Evolutionary conservation across 2,113 vertebrate species (phyloP), one percentile per base, ranked within the genome.

Genomic region (Rhinichthys klamathensis): DNA sequence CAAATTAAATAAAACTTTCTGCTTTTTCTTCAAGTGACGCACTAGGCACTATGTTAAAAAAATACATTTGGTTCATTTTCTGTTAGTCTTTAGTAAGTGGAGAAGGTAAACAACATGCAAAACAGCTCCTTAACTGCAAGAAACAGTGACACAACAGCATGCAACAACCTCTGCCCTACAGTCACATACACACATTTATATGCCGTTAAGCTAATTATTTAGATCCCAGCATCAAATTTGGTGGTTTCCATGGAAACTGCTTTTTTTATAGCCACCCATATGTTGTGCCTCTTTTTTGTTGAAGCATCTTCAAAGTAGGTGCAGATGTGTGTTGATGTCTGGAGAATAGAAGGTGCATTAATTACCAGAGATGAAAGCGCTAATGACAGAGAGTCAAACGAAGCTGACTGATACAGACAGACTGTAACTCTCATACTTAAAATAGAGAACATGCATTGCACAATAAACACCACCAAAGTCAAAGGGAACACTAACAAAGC

Each of bases 221-320:
- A 86, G 90, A 83, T 85, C 54, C 58, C 49, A 69, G n/a, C 56
- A 87, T 86, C 75, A 60, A 25, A 82, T 89, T 89, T 85, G 58
- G 90, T 90, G 87, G 91, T 93, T 93, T 89, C 92, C 92, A 91
- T 91, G 91, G 91, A 91, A 91, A 94, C 90, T 0, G 58, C 35
- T 80, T 51, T 51, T 56, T 56, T 56, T 56, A 84, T 35, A 84
- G 73, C 86, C 90, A 85, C 89, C 91, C 90, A 91, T 88, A 82
- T 54, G 12, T 25, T 8, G 30, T 77, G 87, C 65, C 76, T 63
- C 75, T 75, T 80, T 38, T 60, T 76, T 74, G 41, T 82, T 84
- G 54, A 18, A 74, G 73, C 73, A 83, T 70, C 61, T 82, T 82
- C 41, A 78, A 85, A 86, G 82, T 83, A 70, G 58, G 15, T 85